phyloP scores from a whole-genome alignment of 2,888 invertebrate genomes.

The Melanargia galathea region DNA sequence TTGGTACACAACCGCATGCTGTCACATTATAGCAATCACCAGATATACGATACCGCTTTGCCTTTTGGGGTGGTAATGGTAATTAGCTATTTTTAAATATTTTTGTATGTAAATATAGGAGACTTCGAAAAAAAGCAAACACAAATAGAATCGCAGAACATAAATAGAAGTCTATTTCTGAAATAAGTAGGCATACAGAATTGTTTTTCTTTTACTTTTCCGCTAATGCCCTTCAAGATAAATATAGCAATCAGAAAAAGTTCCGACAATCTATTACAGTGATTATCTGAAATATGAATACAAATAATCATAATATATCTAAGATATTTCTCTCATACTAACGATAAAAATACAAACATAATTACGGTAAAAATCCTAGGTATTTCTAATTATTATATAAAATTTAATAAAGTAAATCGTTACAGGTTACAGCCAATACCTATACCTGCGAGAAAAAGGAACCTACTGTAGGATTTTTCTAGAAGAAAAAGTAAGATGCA shows the following conservation, averaged over 20 bases:
- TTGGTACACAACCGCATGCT: too few species aligned
- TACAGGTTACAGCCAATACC: too few species aligned
- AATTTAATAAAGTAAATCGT: too few species aligned
- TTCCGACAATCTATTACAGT: background rate
- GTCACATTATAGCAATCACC: too few species aligned
- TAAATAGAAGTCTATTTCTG: background rate
- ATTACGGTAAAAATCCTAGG: too few species aligned
- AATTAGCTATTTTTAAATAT: too few species aligned
- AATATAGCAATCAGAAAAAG: background rate
- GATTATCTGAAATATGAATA: background rate
- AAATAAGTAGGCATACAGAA: background rate
- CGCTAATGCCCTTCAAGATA: background rate
- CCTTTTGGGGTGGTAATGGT: too few species aligned
- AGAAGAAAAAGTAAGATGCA: slow-evolving; percentile 21
- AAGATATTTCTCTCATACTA: background rate
- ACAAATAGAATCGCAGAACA: background rate
- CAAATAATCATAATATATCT: background rate
- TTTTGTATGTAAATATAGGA: too few species aligned
- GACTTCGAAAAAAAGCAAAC: too few species aligned
- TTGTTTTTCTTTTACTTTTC: background rate
- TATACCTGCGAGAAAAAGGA: background rate
- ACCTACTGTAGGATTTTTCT: background rate
- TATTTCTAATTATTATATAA: too few species aligned
- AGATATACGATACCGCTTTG: too few species aligned
- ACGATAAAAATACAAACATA: too few species aligned